Percentiles rank a stretch among this genome's conserved stretches.
Evolutionary conservation across 2,888 invertebrate species (phyloP).

Genomic region (Tetranychus truncatus): DNA sequence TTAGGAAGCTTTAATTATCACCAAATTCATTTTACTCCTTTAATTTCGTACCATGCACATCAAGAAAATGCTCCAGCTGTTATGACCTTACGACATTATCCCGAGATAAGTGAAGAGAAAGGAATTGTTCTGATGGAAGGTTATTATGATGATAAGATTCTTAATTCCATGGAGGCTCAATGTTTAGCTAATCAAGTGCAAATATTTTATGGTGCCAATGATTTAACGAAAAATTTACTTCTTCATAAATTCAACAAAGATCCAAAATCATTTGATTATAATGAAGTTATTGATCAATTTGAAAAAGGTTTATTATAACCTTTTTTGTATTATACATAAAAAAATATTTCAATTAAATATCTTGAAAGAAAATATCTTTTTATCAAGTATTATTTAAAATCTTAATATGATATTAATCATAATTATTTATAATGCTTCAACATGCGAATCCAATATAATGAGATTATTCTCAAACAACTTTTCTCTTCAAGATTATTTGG

Average conservation of each 20-base stretch:
- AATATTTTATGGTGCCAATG: conserved; percentile 18
- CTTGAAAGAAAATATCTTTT: too few species aligned
- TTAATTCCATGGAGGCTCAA: conserved; percentile 20
- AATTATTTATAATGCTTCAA: too few species aligned
- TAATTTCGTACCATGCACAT: conserved; percentile 60
- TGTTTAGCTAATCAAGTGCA: conserved; percentile 23
- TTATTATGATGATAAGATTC: conserved; percentile 48
- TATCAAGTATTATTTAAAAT: too few species aligned
- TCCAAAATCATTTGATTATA: conserved; percentile 18
- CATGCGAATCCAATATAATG: too few species aligned
- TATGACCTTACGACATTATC: conserved; percentile 56
- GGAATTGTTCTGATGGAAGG: conserved; percentile 61
- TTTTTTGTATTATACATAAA: not conserved
- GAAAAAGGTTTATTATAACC: conserved; percentile 14
- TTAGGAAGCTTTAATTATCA: conserved; percentile 51
- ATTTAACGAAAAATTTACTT: conserved; percentile 13
- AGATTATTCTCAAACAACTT: too few species aligned
- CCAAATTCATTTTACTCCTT: conserved; percentile 60
- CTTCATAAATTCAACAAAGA: conserved; percentile 21
- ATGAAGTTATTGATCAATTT: conserved; percentile 17
- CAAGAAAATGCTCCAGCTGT: conserved; percentile 76
- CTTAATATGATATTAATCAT: too few species aligned
- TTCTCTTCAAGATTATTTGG: too few species aligned
- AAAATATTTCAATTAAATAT: too few species aligned
- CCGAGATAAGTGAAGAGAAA: conserved; percentile 49